Percentiles rank a stretch among this genome's conserved stretches.
Evolutionary conservation across 2,888 invertebrate genomes (phyloP).

Genomic region (Caradrina kadenii): DNA sequence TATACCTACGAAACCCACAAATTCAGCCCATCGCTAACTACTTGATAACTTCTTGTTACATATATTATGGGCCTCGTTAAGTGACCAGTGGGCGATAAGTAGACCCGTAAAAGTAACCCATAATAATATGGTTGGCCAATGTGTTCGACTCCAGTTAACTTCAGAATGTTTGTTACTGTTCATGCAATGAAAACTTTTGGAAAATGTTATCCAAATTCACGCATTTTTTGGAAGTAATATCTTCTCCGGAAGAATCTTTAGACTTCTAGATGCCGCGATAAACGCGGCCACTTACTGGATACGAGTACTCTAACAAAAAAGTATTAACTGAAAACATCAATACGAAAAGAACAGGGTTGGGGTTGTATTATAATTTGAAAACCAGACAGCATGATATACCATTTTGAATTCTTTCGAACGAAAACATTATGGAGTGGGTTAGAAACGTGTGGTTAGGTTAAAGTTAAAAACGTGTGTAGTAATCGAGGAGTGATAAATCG

Average conservation of each 20-base stretch:
- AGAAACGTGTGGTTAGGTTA: conserved; percentile 31
- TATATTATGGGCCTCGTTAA: background rate
- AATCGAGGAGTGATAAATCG: conserved; percentile 28
- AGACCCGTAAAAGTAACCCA: background rate
- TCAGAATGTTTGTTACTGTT: background rate
- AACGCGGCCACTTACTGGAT: too few species aligned
- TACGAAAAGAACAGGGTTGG: background rate
- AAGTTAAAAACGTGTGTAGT: conserved; percentile 49
- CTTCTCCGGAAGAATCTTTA: background rate
- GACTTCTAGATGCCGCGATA: too few species aligned
- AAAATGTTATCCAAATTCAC: conserved; percentile 1
- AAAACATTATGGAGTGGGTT: background rate
- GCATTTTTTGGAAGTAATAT: background rate
- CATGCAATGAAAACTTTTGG: background rate
- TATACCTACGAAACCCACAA: background rate
- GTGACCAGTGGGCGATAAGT: background rate
- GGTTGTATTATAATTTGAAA: background rate
- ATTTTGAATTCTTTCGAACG: conserved; percentile 7
- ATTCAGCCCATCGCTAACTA: background rate
- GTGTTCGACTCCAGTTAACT: background rate
- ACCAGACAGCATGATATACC: background rate
- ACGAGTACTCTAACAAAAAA: too few species aligned
- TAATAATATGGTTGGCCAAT: conserved; percentile 11
- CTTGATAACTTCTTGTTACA: conserved; percentile 13
- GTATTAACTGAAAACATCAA: too few species aligned